Percentiles rank a stretch among this genome's conserved stretches.
Conservation (phyloP, 2,113 vertebrate species). For the Aptenodytes patagonicus region DNA sequence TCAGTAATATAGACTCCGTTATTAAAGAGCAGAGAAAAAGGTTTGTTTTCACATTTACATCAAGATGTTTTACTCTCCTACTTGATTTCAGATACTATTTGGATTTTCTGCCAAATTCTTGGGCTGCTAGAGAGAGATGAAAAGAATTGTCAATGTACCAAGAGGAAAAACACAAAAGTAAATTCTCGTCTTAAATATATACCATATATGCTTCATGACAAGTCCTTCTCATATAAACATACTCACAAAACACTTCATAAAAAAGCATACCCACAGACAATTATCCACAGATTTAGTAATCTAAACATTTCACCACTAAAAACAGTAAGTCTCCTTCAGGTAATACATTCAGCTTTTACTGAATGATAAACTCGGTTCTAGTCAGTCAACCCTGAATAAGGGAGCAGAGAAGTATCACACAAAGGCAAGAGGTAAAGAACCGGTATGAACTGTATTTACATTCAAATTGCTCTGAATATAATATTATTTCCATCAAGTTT, state of each 20-base stretch:
- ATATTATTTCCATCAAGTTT: not conserved
- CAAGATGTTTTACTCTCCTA: not conserved
- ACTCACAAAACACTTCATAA: not conserved
- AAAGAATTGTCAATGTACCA: not conserved
- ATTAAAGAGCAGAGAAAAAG: not conserved
- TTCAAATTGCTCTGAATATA: not conserved
- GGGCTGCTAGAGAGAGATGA: not conserved
- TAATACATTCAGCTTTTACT: not conserved
- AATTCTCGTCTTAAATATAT: not conserved
- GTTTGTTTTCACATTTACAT: not conserved
- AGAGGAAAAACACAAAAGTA: rapidly evolving
- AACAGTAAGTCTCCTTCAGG: not conserved
- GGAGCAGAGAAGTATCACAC: not conserved
- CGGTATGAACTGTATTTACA: rapidly evolving
- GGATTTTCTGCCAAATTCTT: not conserved
- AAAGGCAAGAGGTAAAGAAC: not conserved
- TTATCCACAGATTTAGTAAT: not conserved
- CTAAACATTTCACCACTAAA: not conserved
- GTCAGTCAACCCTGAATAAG: not conserved
- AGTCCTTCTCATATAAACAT: not conserved
- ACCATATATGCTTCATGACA: rapidly evolving
- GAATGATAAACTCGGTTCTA: not conserved
- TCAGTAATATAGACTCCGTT: not conserved
- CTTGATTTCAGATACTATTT: not conserved
- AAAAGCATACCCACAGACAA: not conserved